These are phyloP conservation scores for Lepus oiostolus DNA, from an alignment of 2,797 vertebrate genomes.

Conservation along the genomic window DNA sequence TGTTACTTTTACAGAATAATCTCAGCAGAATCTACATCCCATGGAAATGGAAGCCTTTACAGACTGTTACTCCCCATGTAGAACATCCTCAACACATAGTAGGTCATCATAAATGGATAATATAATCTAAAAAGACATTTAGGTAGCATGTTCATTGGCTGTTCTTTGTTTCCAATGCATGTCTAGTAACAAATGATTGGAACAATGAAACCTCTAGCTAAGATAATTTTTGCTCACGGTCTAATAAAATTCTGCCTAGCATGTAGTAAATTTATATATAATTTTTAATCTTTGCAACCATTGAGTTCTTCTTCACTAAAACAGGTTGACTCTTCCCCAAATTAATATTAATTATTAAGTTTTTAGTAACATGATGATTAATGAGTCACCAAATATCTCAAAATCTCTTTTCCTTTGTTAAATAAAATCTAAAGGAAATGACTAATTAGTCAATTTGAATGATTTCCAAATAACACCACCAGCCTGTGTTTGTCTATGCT, in stretches of 20 bases:
- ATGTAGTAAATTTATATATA: conserved; percentile 40
- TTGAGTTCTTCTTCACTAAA: conserved; percentile 41
- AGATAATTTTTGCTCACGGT: conserved; percentile 51
- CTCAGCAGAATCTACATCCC: not conserved
- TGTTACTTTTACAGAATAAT: not conserved
- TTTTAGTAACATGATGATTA: conserved; percentile 62
- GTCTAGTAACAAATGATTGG: conserved; percentile 10
- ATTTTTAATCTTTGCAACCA: conserved; percentile 49
- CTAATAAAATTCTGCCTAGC: conserved; percentile 59
- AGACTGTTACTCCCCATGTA: not conserved
- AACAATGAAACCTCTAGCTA: conserved; percentile 41
- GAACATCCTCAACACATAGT: not conserved
- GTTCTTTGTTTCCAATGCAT: conserved; percentile 47
- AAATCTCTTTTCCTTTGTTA: conserved; percentile 77
- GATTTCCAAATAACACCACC: conserved; percentile 83
- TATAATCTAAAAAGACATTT: conserved; percentile 42
- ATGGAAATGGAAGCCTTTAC: not conserved
- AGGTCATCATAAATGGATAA: not conserved
- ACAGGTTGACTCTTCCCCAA: conserved; percentile 30
- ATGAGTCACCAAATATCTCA: conserved; percentile 69
- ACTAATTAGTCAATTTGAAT: conserved; percentile 85
- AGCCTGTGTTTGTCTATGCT: conserved; percentile 83
- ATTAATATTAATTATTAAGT: conserved; percentile 54
- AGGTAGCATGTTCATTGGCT: not conserved
- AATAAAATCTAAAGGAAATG: conserved; percentile 81